Evolutionary conservation across 1,140 invertebrate genomes (phyloP).

Genomic region (Hycleus phaleratus): DNA sequence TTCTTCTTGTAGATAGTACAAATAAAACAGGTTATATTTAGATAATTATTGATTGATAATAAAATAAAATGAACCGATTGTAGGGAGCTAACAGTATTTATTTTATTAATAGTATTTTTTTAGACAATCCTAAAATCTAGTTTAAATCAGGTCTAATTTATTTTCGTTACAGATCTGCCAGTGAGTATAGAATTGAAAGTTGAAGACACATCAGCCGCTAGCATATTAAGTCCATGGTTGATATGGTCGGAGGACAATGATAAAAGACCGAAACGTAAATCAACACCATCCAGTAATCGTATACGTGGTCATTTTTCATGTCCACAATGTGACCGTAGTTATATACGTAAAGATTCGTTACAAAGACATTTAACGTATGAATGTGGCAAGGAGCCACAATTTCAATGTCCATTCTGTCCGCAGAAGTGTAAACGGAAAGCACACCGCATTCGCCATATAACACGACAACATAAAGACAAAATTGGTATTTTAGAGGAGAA

Average conservation of each 20-base stretch:
- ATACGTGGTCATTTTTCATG: conserved; percentile 49
- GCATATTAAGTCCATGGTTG: conserved; percentile 26
- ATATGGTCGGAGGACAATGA: conserved; percentile 25
- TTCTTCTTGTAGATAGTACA: no score
- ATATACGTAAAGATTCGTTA: conserved; percentile 57
- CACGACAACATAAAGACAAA: conserved; percentile 48
- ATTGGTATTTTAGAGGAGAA: conserved; percentile 41
- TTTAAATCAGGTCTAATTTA: no score
- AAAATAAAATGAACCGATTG: no score
- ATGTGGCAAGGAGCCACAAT: conserved; percentile 65
- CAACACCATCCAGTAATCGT: conserved; percentile 25
- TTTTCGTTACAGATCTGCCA: conserved; percentile 32
- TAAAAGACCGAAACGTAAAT: conserved; percentile 29
- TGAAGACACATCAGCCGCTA: conserved; percentile 8
- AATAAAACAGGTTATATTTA: no score
- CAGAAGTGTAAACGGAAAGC: conserved; percentile 53
- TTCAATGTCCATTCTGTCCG: conserved; percentile 71
- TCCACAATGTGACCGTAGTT: conserved; percentile 53
- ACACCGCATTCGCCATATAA: conserved; percentile 52
- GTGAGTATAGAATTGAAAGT: conserved; percentile 31
- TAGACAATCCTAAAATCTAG: no score
- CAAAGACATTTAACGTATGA: conserved; percentile 55
- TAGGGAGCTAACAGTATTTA: no score
- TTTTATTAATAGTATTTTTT: no score
- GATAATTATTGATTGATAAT: no score